Conservation (phyloP, 2,113 vertebrate species). For the Ceyx melanurus region DNA sequence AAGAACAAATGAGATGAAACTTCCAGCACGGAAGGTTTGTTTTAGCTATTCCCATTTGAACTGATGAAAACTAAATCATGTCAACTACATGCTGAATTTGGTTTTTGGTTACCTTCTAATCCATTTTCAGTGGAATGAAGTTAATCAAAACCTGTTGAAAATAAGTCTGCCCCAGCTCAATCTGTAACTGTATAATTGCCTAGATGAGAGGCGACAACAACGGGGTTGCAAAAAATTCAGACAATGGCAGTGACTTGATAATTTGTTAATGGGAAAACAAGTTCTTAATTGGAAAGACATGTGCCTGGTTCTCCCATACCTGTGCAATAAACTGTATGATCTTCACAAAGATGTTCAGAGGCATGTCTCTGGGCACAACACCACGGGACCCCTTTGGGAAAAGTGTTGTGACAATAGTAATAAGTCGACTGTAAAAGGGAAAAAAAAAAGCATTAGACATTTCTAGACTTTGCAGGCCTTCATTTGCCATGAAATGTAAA, state of each 20-base stretch:
- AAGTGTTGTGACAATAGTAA: constrained; percentile 94
- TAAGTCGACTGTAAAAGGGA: constrained; percentile 86
- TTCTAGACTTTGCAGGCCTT: constrained; percentile 9
- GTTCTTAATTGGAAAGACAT: neutral
- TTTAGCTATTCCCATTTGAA: neutral
- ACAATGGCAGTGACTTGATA: neutral
- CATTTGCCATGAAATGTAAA: neutral
- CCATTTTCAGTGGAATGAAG: neutral
- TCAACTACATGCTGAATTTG: neutral
- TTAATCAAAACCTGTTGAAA: neutral
- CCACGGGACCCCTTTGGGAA: constrained; percentile 98
- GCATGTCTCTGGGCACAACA: constrained; percentile 97
- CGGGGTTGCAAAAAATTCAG: neutral
- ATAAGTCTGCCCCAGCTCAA: neutral
- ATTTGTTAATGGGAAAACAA: neutral
- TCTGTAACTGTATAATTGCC: neutral
- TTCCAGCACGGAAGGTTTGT: neutral
- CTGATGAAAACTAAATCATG: neutral
- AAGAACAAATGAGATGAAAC: neutral
- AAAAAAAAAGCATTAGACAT: constrained; percentile 54
- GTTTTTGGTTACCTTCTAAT: neutral
- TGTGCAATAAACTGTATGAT: constrained; percentile 99
- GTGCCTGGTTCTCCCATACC: constrained; percentile 68
- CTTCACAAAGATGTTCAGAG: constrained; percentile 98
- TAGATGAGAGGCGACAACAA: neutral